phyloP scores from a whole-genome alignment of 2,888 invertebrate genomes.

The Mythimna ferrago region DNA sequence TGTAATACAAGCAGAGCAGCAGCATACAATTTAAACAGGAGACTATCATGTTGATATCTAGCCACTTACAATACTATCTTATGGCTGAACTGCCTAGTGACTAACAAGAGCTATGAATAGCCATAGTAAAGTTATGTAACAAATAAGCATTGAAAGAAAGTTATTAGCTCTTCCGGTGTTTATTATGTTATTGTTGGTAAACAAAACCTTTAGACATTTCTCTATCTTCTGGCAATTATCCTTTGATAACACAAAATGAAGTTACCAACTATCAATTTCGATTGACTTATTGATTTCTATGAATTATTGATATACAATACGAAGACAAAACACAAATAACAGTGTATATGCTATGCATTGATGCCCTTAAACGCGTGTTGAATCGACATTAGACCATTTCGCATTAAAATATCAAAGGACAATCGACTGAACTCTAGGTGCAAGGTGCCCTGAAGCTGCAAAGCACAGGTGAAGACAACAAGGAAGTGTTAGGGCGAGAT shows the following conservation, averaged over 20 bases:
- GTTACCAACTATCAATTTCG: neutral
- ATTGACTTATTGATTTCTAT: constrained; percentile 24
- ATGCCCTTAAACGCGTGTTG: neutral
- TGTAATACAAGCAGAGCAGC: neutral
- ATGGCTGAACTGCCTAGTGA: neutral
- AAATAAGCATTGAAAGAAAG: constrained; percentile 13
- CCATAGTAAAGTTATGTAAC: constrained; percentile 13
- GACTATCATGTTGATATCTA: neutral
- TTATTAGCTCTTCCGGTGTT: constrained; percentile 1
- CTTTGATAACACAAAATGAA: neutral
- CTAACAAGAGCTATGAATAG: neutral
- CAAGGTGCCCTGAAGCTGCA: constrained; percentile 6
- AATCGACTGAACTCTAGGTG: neutral
- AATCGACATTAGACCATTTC: neutral
- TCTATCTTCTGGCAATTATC: neutral
- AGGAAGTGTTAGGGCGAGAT: neutral
- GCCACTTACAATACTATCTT: neutral
- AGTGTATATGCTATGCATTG: neutral
- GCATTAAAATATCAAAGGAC: constrained; percentile 19
- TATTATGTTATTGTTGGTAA: constrained; percentile 17
- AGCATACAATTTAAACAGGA: no score
- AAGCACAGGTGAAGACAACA: neutral
- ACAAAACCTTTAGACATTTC: constrained; percentile 19
- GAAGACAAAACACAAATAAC: constrained; percentile 28
- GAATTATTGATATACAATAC: constrained; percentile 29